Percentiles rank a stretch among this genome's conserved stretches.
phyloP scores from a whole-genome alignment of 2,888 invertebrate species.

The Hetaerina titia region DNA sequence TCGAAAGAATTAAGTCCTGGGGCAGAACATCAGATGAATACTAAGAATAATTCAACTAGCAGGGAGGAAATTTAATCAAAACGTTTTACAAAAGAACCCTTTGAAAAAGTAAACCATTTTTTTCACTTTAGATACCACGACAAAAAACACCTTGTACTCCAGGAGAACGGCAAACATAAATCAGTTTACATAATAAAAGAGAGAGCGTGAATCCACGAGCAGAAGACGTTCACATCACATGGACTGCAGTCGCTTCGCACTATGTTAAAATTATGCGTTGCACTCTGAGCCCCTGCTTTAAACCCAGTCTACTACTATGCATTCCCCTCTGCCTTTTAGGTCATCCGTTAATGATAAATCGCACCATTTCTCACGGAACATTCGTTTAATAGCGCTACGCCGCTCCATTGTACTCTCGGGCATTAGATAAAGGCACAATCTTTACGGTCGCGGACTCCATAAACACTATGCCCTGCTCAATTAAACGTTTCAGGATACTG shows the following conservation, averaged over 20 bases:
- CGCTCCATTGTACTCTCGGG: background rate
- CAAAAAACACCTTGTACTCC: too few species aligned
- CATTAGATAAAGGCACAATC: background rate
- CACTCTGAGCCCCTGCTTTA: background rate
- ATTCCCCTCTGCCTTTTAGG: background rate
- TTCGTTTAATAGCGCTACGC: background rate
- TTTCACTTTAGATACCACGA: too few species aligned
- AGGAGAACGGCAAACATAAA: too few species aligned
- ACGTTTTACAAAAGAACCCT: too few species aligned
- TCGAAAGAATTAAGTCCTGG: too few species aligned
- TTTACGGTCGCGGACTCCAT: background rate
- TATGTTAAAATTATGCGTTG: background rate
- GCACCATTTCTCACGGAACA: background rate
- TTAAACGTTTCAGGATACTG: slow-evolving; percentile 12
- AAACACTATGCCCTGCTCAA: background rate
- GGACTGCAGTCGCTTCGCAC: background rate
- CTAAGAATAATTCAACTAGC: too few species aligned
- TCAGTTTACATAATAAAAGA: too few species aligned
- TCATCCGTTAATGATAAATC: background rate
- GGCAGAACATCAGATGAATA: too few species aligned
- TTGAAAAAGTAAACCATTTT: too few species aligned
- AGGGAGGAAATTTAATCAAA: too few species aligned
- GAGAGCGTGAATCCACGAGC: too few species aligned
- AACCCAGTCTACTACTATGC: background rate
- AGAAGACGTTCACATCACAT: background rate